Base-by-base conservation (phyloP, 2,113 vertebrate species). In the Mastomys natalensis region DNA sequence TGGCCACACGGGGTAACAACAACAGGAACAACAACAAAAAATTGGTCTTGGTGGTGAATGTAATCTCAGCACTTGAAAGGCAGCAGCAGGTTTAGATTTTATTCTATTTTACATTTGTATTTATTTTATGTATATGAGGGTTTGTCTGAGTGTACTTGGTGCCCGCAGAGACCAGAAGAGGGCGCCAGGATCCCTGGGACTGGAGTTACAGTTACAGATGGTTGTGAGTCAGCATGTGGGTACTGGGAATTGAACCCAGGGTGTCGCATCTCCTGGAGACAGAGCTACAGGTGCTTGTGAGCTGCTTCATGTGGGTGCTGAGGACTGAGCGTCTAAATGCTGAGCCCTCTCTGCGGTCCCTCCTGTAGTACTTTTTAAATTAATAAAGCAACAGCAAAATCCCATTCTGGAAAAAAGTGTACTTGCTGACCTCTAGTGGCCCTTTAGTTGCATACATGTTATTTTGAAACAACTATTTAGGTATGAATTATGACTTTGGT, bases 381-480 rank as follows among this genome's bases (percentile, higher is more conserved):
- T 72, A 16, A 37, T 37, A 43, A 88, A 88, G 34, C 15, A 74
- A 45, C 9, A 60, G 70, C 26, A n/a, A 60, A 15, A 48, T 90
- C 64, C 40, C 51, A 70, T 74, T 96, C 78, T 70, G 60, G n/a
- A 58, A 64, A 68, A 84, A 48, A 51, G n/a, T 31, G 86, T 62
- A 74, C 45, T 94, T 98, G 91, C 97, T 98, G 98, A 94, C 97
- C 98, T 95, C 98, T 96, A 95, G 91, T 34, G 97, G 97, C n/a
- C 11, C 45, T 86, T 92, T 81, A 73, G 34, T 72, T 92, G 31
- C 21, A 58, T 58, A 91, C 37, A 62, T 37, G 60, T 94, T 95
- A 51, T 80, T 97, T 87, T 91, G 60, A 96, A 93, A 78, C 73
- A 91, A 58, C 5, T 85, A n/a, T n/a, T 87, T 51, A 66, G 55